Evolutionary conservation across 2,113 vertebrate genomes (phyloP).

Genomic region (Rhinopomastus cyanomelas): DNA sequence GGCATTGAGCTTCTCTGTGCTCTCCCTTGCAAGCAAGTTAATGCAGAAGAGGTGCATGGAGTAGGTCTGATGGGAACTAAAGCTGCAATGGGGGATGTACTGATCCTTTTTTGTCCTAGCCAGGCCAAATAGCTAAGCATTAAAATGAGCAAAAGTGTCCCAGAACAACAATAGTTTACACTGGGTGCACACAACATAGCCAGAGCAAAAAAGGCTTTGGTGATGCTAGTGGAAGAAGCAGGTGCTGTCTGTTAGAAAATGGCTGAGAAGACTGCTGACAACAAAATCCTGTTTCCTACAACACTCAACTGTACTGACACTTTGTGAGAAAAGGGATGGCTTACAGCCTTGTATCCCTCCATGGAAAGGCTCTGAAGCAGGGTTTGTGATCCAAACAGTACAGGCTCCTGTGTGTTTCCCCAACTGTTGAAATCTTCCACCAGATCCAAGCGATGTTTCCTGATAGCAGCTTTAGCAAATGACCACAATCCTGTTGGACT

Average conservation of each 20-base stretch:
- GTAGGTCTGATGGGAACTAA: not conserved
- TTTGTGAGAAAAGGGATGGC: not conserved
- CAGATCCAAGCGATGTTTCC: not conserved
- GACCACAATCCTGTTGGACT: not conserved
- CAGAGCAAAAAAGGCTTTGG: not conserved
- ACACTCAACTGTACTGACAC: not conserved
- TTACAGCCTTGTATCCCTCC: not conserved
- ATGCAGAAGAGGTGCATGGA: not conserved
- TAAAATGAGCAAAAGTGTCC: not conserved
- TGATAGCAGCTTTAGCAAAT: slow-evolving; percentile 1
- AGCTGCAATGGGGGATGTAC: not conserved
- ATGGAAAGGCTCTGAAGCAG: not conserved
- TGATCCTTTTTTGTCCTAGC: not conserved
- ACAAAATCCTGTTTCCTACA: not conserved
- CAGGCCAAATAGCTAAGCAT: not conserved
- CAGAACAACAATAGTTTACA: not conserved
- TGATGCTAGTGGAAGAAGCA: not conserved
- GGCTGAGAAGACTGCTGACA: not conserved
- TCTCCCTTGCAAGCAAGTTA: not conserved
- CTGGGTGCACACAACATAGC: not conserved
- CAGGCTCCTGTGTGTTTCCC: not conserved
- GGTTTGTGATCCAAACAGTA: not conserved
- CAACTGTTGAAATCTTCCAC: not conserved
- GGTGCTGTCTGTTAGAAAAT: not conserved
- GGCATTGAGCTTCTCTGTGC: not conserved